Conservation (phyloP, 2,797 vertebrate genomes). For the Rhabdophis nuchalis region DNA sequence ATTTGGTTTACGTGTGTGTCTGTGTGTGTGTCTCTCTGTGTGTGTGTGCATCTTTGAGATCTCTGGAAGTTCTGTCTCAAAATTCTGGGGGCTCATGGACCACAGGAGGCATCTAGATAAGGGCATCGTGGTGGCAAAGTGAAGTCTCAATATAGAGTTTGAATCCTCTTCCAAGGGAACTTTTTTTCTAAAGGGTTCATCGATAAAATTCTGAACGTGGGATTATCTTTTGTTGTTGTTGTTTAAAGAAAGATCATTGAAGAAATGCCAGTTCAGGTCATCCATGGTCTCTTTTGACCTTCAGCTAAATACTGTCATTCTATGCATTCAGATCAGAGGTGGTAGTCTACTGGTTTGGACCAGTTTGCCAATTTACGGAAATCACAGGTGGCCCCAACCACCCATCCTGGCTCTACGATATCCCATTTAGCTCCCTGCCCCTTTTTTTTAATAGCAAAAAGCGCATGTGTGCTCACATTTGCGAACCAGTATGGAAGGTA, state of each 20-base stretch:
- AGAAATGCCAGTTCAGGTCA: neutral
- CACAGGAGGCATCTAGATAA: neutral
- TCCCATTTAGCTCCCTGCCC: too few relatives aligned
- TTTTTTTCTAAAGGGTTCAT: neutral
- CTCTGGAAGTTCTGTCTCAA: neutral
- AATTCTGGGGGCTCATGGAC: neutral
- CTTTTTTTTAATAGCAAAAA: too few relatives aligned
- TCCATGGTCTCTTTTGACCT: neutral
- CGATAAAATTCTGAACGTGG: neutral
- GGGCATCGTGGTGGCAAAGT: neutral
- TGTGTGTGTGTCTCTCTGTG: too few relatives aligned
- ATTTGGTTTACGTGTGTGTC: neutral
- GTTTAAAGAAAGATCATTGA: neutral
- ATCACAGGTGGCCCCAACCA: too few relatives aligned
- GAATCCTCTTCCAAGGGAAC: neutral
- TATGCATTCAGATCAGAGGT: neutral
- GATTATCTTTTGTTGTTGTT: neutral
- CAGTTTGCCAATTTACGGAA: too few relatives aligned
- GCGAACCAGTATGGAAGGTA: too few relatives aligned
- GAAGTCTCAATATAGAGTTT: neutral
- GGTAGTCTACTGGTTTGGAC: too few relatives aligned
- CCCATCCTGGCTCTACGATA: too few relatives aligned
- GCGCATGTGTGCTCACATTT: too few relatives aligned
- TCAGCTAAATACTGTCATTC: neutral
- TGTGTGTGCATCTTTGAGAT: too few relatives aligned